Conservation (phyloP, 2,888 invertebrate genomes). For the Barypeithes pellucidus region DNA sequence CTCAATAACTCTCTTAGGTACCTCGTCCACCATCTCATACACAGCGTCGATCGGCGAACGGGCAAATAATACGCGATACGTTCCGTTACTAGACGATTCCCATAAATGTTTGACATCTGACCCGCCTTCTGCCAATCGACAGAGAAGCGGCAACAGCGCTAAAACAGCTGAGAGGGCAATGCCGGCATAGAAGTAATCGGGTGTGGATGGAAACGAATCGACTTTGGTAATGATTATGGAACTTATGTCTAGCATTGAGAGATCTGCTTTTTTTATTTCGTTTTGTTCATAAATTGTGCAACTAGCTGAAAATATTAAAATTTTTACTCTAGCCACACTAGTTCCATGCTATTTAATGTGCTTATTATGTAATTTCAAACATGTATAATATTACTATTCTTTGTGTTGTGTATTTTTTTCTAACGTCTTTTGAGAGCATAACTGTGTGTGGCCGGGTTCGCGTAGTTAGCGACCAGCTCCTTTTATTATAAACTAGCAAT, state of each 20-base stretch:
- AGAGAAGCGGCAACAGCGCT: slow-evolving; percentile 77
- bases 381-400: too few species aligned
- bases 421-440: too few species aligned
- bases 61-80: slow-evolving; percentile 60
- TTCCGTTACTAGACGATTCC: slow-evolving; percentile 43
- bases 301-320: slow-evolving; percentile 78
- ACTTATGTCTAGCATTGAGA: slow-evolving; percentile 95
- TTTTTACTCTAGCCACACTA: too few species aligned
- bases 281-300: slow-evolving; percentile 96
- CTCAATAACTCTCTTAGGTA: slow-evolving; percentile 59
- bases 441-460: too few species aligned
- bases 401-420: too few species aligned
- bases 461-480: too few species aligned
- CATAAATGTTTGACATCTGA: slow-evolving; percentile 41
- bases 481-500: too few species aligned
- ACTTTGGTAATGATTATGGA: slow-evolving; percentile 94
- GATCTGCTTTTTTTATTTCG: slow-evolving; percentile 92
- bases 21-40: slow-evolving; percentile 62
- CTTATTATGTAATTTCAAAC: too few species aligned
- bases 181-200: slow-evolving; percentile 85
- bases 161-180: slow-evolving; percentile 76
- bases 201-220: slow-evolving; percentile 85
- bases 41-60: slow-evolving; percentile 61
- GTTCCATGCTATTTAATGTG: too few species aligned
- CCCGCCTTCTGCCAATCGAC: slow-evolving; percentile 66